phyloP scores from a whole-genome alignment of 2,797 vertebrate species.

The Pipistrellus pipistrellus region DNA sequence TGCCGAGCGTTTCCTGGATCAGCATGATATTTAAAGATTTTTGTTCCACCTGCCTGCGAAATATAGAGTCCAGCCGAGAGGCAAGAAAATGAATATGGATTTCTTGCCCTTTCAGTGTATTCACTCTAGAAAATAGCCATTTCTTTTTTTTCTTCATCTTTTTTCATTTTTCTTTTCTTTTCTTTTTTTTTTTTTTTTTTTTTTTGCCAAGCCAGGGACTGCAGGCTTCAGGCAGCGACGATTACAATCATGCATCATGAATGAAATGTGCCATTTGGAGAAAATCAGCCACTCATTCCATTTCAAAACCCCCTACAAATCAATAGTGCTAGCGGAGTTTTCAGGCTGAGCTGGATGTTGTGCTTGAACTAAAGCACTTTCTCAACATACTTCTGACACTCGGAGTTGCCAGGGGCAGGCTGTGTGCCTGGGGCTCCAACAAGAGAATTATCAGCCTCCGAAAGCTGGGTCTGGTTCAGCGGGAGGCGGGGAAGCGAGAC shows the following conservation, averaged over 20 bases:
- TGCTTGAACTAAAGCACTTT: slow-evolving; percentile 81
- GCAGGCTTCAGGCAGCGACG: slow-evolving; percentile 78
- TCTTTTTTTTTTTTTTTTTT: neutral
- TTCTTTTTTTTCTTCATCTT: slow-evolving; percentile 34
- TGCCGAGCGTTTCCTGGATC: slow-evolving; percentile 78
- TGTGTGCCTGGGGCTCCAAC: neutral
- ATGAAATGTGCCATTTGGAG: slow-evolving; percentile 87
- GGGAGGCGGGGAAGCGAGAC: accelerated
- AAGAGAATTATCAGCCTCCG: neutral
- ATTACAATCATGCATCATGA: slow-evolving; percentile 87
- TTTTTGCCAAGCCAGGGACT: slow-evolving; percentile 69
- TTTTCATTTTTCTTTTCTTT: neutral
- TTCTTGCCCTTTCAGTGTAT: slow-evolving; percentile 85
- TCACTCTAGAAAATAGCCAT: slow-evolving; percentile 83
- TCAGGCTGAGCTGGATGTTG: slow-evolving; percentile 67
- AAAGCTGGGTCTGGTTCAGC: neutral
- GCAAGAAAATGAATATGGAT: slow-evolving; percentile 84
- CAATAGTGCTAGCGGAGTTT: slow-evolving; percentile 79
- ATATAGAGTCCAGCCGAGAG: slow-evolving; percentile 81
- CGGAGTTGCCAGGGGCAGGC: slow-evolving; percentile 38
- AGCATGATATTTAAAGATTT: slow-evolving; percentile 86
- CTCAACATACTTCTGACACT: slow-evolving; percentile 75
- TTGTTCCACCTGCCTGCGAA: slow-evolving; percentile 83
- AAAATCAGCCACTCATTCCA: slow-evolving; percentile 87
- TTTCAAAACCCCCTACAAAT: slow-evolving; percentile 82